These are phyloP conservation scores for Drosophila monieri DNA, from an alignment of 2,888 invertebrate genomes.

Conservation along the genomic window DNA sequence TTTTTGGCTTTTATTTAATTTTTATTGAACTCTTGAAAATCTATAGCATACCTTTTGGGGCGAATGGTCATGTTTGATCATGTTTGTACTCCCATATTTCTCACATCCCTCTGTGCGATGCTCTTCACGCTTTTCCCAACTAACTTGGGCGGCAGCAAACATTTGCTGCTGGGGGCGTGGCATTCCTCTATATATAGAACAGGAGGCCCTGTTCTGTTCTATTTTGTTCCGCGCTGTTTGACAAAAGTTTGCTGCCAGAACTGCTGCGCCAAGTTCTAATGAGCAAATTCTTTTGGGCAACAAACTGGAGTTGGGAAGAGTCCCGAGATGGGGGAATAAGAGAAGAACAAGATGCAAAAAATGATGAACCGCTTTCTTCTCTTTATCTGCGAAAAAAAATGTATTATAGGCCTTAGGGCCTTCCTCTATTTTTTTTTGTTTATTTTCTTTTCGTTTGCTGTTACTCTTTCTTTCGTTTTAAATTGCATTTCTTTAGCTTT, in stretches of 20 bases:
- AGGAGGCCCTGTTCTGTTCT: slow-evolving; percentile 17
- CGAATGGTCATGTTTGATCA: no score
- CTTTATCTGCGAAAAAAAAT: background rate
- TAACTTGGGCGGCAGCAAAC: slow-evolving; percentile 5
- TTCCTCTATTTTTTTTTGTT: background rate
- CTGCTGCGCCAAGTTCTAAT: slow-evolving; percentile 62
- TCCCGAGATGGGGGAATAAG: background rate
- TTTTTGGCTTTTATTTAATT: no score
- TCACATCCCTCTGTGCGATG: slow-evolving; percentile 64
- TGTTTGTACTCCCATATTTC: slow-evolving; percentile 21
- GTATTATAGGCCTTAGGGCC: background rate
- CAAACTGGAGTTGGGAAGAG: slow-evolving; percentile 7
- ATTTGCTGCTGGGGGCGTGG: slow-evolving; percentile 8
- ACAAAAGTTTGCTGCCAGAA: slow-evolving; percentile 41
- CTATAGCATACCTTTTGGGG: background rate
- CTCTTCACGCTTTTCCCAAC: slow-evolving; percentile 37
- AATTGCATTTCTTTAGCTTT: slow-evolving; percentile 26
- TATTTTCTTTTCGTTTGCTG: background rate
- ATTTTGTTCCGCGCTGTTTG: slow-evolving; percentile 19
- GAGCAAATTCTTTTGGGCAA: slow-evolving; percentile 69
- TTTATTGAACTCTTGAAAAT: no score
- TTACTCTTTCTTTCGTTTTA: background rate
- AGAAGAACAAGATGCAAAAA: background rate
- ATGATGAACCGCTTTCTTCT: slow-evolving; percentile 2
- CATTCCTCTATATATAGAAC: slow-evolving; percentile 1